Percentiles rank a stretch among this genome's conserved stretches.
Evolutionary conservation across 2,797 vertebrate species (phyloP).

Genomic region (Sorex maritimensis): DNA sequence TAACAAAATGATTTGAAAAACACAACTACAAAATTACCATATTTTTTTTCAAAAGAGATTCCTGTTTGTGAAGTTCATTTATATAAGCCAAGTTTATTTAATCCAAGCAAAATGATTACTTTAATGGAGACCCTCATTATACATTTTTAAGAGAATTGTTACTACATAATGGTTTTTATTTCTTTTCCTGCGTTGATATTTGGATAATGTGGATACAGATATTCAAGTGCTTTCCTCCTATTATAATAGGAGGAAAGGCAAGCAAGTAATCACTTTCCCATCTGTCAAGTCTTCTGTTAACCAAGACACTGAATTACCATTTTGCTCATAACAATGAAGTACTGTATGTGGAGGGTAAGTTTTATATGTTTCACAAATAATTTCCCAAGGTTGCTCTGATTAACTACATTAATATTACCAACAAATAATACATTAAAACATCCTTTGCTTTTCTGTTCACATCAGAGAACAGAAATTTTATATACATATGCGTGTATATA

Average conservation of each 20-base stretch:
- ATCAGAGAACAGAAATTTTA: background rate
- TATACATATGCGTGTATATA: background rate
- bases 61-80: slow-evolving; percentile 9
- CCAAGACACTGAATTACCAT: background rate
- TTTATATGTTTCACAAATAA: background rate
- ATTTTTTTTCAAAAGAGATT: slow-evolving; percentile 56
- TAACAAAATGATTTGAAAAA: slow-evolving; percentile 62
- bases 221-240: background rate
- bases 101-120: background rate
- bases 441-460: background rate
- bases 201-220: background rate
- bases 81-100: background rate
- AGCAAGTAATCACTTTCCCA: background rate
- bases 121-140: background rate
- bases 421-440: background rate
- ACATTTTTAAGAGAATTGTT: background rate
- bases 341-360: background rate
- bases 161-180: background rate
- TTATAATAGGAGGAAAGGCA: background rate
- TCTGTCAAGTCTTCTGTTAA: background rate
- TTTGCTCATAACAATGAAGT: background rate
- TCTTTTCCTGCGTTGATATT: background rate
- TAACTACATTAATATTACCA: background rate
- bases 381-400: background rate
- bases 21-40: slow-evolving; percentile 39